A percentile compares a stretch with the other conserved stretches of the same genome.
phyloP scores from a whole-genome alignment of 2,888 invertebrate genomes.

The Calameuta filiformis region DNA sequence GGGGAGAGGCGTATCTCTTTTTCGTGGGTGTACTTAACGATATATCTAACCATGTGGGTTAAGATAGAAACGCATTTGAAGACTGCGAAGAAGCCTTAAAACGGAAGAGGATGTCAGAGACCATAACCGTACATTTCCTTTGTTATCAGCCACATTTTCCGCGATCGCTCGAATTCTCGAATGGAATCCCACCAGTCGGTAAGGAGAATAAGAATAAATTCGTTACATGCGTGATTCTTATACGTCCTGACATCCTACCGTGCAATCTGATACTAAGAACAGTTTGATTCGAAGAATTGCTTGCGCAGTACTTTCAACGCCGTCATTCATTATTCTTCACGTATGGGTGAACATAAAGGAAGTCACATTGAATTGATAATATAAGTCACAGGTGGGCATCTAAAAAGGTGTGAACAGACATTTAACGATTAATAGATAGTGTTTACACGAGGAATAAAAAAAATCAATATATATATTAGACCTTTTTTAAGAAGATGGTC shows the following conservation, averaged over 20 bases:
- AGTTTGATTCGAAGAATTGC: not conserved
- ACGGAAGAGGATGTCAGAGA: not conserved
- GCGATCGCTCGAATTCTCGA: not conserved
- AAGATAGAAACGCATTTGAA: not conserved
- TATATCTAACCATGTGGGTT: not conserved
- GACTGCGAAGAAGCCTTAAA: not conserved
- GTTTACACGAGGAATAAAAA: not conserved
- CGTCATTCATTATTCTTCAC: not conserved
- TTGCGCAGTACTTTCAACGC: not conserved
- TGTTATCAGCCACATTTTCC: not conserved
- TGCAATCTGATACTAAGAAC: not conserved
- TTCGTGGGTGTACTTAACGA: not conserved
- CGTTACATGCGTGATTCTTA: not conserved
- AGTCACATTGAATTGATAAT: not conserved
- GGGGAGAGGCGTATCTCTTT: not conserved
- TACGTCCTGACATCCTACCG: not conserved
- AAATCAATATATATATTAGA: not conserved
- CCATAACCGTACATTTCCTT: not conserved
- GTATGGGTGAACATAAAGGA: not conserved
- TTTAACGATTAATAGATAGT: not conserved
- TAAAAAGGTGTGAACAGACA: not conserved
- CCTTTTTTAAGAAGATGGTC: not conserved
- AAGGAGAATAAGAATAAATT: not conserved
- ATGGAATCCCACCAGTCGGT: not conserved
- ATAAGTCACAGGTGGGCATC: not conserved